Percentiles rank a stretch among this genome's conserved stretches.
Conservation (phyloP, 2,797 vertebrate species). For the Rhinophrynus dorsalis region DNA sequence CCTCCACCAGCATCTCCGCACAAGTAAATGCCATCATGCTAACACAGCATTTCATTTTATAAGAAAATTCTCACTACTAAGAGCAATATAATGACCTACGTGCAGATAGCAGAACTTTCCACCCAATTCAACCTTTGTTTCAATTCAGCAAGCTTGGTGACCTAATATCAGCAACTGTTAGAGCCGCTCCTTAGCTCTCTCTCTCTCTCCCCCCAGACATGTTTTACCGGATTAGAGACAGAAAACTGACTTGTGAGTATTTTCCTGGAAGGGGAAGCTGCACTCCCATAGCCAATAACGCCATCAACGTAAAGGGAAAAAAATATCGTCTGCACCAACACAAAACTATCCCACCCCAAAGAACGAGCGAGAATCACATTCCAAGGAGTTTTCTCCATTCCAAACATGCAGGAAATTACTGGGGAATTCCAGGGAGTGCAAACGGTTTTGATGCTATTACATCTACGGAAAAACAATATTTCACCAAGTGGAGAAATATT, state of each 20-base stretch:
- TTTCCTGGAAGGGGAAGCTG: constrained; percentile 44
- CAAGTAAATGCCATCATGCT: no score
- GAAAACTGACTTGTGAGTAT: constrained; percentile 14
- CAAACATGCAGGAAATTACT: background rate
- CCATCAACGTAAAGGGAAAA: background rate
- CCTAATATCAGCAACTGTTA: constrained; percentile 31
- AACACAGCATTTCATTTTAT: no score
- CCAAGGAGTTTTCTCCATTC: background rate
- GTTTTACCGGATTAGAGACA: constrained; percentile 39
- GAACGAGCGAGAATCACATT: background rate
- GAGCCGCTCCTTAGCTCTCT: constrained; percentile 28
- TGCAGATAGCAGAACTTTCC: background rate
- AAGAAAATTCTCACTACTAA: no score
- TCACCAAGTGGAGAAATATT: background rate
- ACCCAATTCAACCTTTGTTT: background rate
- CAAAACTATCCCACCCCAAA: background rate
- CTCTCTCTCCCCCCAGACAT: constrained; percentile 28
- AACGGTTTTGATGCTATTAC: no score
- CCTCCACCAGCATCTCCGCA: no score
- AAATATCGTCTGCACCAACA: background rate
- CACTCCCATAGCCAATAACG: constrained; percentile 18
- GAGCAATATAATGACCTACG: no score
- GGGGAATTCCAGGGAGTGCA: background rate
- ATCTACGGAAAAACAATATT: background rate
- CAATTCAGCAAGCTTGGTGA: background rate